A percentile compares a stretch with the other conserved stretches of the same genome.
These are phyloP conservation scores for Nowickia ferox DNA, from an alignment of 2,888 invertebrate species.

Conservation along the genomic window DNA sequence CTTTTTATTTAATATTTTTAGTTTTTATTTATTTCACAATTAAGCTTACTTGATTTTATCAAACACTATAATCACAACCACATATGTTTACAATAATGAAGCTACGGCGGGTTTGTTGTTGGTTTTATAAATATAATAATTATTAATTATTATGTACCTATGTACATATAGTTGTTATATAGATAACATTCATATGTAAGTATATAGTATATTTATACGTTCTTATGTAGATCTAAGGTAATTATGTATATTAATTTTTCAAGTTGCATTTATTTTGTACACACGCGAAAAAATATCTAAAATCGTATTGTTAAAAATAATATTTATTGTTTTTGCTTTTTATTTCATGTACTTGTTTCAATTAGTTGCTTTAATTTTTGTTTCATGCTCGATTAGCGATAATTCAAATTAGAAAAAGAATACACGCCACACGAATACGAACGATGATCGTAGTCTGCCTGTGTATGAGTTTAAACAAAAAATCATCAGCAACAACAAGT, in stretches of 20 bases:
- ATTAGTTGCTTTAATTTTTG: slow-evolving; percentile 51
- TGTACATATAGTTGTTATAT: not conserved
- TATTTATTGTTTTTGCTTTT: slow-evolving; percentile 16
- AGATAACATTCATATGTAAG: not conserved
- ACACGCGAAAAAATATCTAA: slow-evolving; percentile 1
- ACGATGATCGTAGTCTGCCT: slow-evolving; percentile 47
- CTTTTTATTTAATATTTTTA: not conserved
- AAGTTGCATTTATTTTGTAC: slow-evolving; percentile 18
- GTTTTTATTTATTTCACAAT: slow-evolving; percentile 15
- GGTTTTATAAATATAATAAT: slow-evolving; percentile 21
- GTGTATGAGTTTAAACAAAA: slow-evolving; percentile 42
- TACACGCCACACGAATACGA: slow-evolving; percentile 52
- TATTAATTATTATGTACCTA: not conserved
- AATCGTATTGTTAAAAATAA: not conserved
- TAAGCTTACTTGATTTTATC: slow-evolving; percentile 7
- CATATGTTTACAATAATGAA: slow-evolving; percentile 33
- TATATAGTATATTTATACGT: not conserved
- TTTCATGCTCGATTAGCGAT: slow-evolving; percentile 58
- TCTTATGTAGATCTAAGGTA: not conserved
- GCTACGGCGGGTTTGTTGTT: slow-evolving; percentile 58
- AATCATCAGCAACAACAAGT: slow-evolving; percentile 49
- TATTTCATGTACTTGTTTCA: slow-evolving; percentile 34
- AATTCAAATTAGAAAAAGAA: slow-evolving; percentile 43
- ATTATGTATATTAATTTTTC: not conserved
- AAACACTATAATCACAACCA: slow-evolving; percentile 60